These are phyloP conservation scores for Momotus momota DNA, from an alignment of 2,797 vertebrate genomes.

Conservation along the genomic window DNA sequence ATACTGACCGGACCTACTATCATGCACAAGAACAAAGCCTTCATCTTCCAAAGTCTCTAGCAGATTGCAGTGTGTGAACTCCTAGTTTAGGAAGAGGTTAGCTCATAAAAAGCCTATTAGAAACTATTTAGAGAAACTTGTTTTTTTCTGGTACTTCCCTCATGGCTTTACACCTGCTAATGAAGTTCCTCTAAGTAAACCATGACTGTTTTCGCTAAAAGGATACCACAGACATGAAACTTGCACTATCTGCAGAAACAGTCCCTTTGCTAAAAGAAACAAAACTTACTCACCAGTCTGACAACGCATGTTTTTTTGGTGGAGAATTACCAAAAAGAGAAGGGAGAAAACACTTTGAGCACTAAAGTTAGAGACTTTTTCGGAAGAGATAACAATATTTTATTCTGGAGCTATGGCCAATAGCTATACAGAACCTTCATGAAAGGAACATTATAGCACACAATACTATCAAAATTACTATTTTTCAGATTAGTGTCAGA, in stretches of 20 bases:
- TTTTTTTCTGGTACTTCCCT: background rate
- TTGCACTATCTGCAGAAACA: background rate
- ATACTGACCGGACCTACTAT: background rate
- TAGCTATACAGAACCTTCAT: background rate
- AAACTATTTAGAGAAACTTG: background rate
- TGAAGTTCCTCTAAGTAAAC: background rate
- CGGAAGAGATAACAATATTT: background rate
- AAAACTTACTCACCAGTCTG: background rate
- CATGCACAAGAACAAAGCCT: background rate
- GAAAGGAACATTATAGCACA: background rate
- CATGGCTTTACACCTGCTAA: background rate
- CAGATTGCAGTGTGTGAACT: background rate
- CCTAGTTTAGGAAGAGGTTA: background rate
- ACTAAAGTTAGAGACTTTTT: background rate
- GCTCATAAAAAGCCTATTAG: background rate
- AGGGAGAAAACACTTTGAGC: background rate
- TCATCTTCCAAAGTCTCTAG: background rate
- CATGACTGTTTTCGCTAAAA: background rate
- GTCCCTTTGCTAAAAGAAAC: background rate
- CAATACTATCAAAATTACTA: background rate
- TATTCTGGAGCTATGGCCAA: background rate
- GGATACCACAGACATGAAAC: background rate
- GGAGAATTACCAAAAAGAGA: background rate
- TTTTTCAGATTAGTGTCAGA: background rate
- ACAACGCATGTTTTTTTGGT: background rate